A percentile compares a stretch with the other conserved stretches of the same genome.
phyloP scores from a whole-genome alignment of 2,888 invertebrate species.

The Tanytarsus gracilentus region DNA sequence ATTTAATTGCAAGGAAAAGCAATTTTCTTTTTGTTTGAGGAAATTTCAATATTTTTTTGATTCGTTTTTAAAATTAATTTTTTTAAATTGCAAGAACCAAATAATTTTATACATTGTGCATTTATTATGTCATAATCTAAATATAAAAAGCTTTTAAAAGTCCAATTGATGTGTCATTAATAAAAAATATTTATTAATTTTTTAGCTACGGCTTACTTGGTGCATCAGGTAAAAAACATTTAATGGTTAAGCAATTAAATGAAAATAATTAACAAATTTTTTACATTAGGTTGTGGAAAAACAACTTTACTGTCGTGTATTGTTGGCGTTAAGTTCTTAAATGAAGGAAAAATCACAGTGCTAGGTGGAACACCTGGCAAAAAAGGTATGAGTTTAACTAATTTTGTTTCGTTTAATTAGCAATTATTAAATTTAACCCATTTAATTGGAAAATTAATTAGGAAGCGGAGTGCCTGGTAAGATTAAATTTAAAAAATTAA shows the following conservation, averaged over 20 bases:
- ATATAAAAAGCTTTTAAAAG: no score
- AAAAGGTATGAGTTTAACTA: constrained; percentile 10
- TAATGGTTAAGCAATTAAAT: neutral
- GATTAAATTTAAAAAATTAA: neutral
- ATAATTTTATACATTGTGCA: no score
- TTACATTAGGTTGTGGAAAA: constrained; percentile 65
- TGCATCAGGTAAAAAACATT: constrained; percentile 52
- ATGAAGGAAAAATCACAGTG: constrained; percentile 65
- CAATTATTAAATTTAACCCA: constrained; percentile 27
- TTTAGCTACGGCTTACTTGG: constrained; percentile 75
- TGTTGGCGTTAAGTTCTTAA: constrained; percentile 64
- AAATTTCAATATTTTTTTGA: no score
- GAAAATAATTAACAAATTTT: neutral
- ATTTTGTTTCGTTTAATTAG: neutral
- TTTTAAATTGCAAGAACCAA: no score
- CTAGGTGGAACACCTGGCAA: constrained; percentile 64
- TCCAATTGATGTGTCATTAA: no score
- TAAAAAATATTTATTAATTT: no score
- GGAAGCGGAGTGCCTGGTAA: constrained; percentile 53
- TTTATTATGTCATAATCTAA: no score
- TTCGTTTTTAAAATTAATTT: no score
- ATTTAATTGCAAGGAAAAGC: no score
- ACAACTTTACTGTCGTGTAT: constrained; percentile 79
- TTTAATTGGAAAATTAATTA: constrained; percentile 31
- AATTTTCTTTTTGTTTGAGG: no score